Conservation (phyloP, 2,888 invertebrate species). For the Nudaria mundana region DNA sequence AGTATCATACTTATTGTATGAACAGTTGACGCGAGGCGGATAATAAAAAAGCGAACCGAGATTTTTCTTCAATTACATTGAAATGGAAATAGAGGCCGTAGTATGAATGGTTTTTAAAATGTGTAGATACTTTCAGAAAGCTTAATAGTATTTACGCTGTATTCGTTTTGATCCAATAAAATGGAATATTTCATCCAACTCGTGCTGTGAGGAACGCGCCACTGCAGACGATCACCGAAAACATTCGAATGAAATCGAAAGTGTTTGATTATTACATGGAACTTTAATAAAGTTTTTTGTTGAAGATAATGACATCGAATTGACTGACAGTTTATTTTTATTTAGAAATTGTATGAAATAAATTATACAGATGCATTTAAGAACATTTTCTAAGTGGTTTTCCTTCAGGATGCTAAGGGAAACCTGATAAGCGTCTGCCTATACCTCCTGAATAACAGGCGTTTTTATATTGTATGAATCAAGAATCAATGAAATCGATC, state of each 20-base stretch:
- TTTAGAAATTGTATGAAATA: too few relatives aligned
- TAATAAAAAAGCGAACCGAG: constrained; percentile 7
- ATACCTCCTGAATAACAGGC: too few relatives aligned
- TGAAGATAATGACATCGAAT: neutral
- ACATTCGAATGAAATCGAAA: constrained; percentile 40
- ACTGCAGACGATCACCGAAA: constrained; percentile 37
- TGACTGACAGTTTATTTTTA: too few relatives aligned
- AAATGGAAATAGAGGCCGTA: constrained; percentile 26
- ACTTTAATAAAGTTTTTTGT: neutral
- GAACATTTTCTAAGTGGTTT: too few relatives aligned
- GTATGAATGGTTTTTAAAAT: constrained; percentile 33
- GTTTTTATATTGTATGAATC: too few relatives aligned
- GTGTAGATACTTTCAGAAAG: constrained; percentile 57
- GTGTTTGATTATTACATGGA: constrained; percentile 12
- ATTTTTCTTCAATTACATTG: constrained; percentile 14
- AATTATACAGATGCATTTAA: too few relatives aligned
- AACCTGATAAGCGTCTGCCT: too few relatives aligned
- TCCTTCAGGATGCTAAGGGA: too few relatives aligned
- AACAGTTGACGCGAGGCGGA: constrained; percentile 1
- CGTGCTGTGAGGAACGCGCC: constrained; percentile 38
- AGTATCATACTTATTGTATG: too few relatives aligned
- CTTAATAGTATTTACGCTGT: constrained; percentile 63
- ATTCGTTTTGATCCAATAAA: constrained; percentile 52
- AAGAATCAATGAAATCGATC: too few relatives aligned
- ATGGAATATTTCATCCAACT: constrained; percentile 41